Evolutionary conservation across 92 coral and sea anemone species (phyloP).

Genomic region (Plumapathes pennacea): DNA sequence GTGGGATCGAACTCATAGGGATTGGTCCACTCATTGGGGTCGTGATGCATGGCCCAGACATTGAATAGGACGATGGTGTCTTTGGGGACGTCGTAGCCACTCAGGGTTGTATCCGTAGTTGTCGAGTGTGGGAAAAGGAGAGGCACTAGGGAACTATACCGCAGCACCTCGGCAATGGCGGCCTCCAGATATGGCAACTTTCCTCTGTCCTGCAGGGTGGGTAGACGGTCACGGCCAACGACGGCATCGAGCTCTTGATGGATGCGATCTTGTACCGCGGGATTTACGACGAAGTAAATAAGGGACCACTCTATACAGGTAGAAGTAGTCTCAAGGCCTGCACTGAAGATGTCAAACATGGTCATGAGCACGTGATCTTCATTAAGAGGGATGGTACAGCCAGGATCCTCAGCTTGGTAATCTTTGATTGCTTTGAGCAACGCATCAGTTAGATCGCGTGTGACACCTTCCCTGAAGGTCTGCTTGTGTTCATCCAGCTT

Average conservation of each 20-base stretch:
- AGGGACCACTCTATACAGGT: constrained; percentile 89
- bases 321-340: constrained; percentile 92
- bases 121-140: constrained; percentile 94
- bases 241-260: constrained; percentile 81
- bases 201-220: constrained; percentile 72
- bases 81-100: constrained; percentile 76
- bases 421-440: constrained; percentile 65
- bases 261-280: constrained; percentile 70
- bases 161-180: constrained; percentile 79
- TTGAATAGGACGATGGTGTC: constrained; percentile 84
- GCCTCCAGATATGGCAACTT: constrained; percentile 86
- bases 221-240: constrained; percentile 76
- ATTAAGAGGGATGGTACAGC: constrained; percentile 44
- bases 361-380: constrained; percentile 88
- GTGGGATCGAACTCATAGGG: constrained; percentile 88
- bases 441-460: constrained; percentile 97
- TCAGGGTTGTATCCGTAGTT: constrained; percentile 76
- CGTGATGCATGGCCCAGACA: constrained; percentile 95
- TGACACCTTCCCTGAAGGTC: constrained; percentile 78
- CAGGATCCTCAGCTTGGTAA: constrained; percentile 41
- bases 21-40: constrained; percentile 75
- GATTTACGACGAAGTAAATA: constrained; percentile 80
- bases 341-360: constrained; percentile 84
- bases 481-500: constrained; percentile 78
- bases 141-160: constrained; percentile 87